phyloP scores from a whole-genome alignment of 2,113 vertebrate genomes.

The Seriola quinqueradiata region DNA sequence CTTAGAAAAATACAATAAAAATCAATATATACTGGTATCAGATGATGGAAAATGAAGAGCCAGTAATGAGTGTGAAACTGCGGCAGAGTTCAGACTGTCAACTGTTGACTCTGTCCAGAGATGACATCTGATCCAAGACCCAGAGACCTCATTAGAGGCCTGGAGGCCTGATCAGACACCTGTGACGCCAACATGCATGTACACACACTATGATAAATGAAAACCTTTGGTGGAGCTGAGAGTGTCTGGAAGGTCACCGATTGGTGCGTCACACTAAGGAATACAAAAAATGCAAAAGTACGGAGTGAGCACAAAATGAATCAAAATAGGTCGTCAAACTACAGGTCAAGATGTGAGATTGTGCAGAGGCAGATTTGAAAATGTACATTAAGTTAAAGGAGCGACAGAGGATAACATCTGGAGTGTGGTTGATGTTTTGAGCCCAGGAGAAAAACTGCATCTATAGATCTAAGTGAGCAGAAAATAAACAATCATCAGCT shows the following conservation, averaged over 20 bases:
- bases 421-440: too few species aligned
- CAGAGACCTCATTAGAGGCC: neutral
- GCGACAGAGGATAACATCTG: too few species aligned
- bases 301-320: neutral
- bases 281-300: neutral
- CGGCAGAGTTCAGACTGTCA: neutral
- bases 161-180: neutral
- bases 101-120: neutral
- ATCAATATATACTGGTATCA: neutral
- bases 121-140: neutral
- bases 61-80: neutral
- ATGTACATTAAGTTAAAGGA: too few species aligned
- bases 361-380: neutral
- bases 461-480: too few species aligned
- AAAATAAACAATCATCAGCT: too few species aligned
- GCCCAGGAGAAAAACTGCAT: too few species aligned
- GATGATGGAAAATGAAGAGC: neutral
- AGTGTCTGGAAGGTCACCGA: conserved; percentile 16
- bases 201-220: neutral
- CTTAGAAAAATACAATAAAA: neutral
- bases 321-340: neutral
- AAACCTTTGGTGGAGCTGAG: conserved; percentile 48
- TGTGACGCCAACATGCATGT: neutral
- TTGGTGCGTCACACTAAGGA: conserved; percentile 19
- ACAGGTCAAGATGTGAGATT: neutral